Evolutionary conservation across 1,140 invertebrate species (phyloP).

Genomic region (Geopemphigus sp.): DNA sequence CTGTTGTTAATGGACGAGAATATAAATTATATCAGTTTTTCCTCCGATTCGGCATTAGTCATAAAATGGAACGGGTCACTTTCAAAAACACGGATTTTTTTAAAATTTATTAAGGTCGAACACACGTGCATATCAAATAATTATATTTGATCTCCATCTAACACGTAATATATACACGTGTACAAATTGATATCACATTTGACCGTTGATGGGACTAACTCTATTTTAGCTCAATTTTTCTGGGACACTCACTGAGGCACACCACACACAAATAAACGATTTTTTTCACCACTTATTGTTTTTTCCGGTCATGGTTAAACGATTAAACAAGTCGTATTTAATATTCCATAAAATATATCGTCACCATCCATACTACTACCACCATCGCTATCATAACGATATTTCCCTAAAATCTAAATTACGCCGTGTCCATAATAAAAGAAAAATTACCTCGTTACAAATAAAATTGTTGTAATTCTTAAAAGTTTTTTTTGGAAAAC

Average conservation of each 20-base stretch:
- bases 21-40: constrained; percentile 44
- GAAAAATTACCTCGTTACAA: constrained; percentile 16
- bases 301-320: neutral
- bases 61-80: neutral
- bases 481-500: neutral
- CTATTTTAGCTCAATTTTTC: neutral
- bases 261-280: too few relatives aligned
- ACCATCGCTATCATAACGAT: neutral
- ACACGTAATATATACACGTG: too few relatives aligned
- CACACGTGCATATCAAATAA: neutral
- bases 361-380: too few relatives aligned
- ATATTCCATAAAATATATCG: neutral
- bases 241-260: too few relatives aligned
- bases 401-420: constrained; percentile 9
- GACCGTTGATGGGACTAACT: neutral
- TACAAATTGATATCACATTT: neutral
- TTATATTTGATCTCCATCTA: constrained; percentile 22
- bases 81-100: neutral
- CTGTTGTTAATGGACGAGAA: constrained; percentile 44
- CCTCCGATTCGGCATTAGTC: neutral
- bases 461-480: neutral
- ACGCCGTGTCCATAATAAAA: neutral
- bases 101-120: constrained; percentile 1
- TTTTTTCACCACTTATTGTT: neutral
- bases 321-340: constrained; percentile 9